Conservation (phyloP, 2,888 invertebrate genomes). For the Drosophila quinaria region DNA sequence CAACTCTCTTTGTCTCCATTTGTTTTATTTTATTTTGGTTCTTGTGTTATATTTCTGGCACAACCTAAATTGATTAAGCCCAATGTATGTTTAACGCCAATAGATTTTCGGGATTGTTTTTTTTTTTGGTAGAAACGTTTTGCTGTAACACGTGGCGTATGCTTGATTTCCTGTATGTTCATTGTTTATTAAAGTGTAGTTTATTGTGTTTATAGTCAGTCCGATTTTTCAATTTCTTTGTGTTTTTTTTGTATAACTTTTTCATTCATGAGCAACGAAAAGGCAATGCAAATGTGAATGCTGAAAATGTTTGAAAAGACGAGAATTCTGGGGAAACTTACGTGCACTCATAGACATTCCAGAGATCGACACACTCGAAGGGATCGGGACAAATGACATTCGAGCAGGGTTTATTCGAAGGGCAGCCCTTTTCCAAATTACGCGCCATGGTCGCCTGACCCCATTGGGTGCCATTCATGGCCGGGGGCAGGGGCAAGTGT, state of each 20-base stretch:
- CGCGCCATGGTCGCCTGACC: constrained; percentile 97
- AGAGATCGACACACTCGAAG: constrained; percentile 97
- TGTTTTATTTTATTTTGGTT: constrained; percentile 2
- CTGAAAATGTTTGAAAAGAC: constrained; percentile 7
- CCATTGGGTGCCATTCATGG: constrained; percentile 98
- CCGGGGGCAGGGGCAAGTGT: constrained; percentile 96
- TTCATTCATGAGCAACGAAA: constrained; percentile 51
- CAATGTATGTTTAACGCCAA: constrained; percentile 32
- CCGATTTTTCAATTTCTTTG: constrained; percentile 50
- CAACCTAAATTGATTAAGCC: constrained; percentile 73
- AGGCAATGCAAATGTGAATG: constrained; percentile 46
- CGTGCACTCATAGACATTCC: constrained; percentile 99
- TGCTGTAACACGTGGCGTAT: constrained; percentile 39
- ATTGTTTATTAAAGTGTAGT: background rate
- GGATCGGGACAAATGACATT: constrained; percentile 97
- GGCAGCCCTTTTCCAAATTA: constrained; percentile 96
- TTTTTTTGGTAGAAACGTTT: constrained; percentile 20
- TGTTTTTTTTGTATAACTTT: constrained; percentile 16
- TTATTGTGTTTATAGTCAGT: constrained; percentile 32
- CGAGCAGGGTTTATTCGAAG: constrained; percentile 97
- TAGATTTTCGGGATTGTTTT: constrained; percentile 26
- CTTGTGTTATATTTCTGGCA: constrained; percentile 21
- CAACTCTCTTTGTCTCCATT: constrained; percentile 5
- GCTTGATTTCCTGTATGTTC: constrained; percentile 7
- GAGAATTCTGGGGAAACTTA: constrained; percentile 87